A percentile compares a stretch with the other conserved stretches of the same genome.
phyloP scores from a whole-genome alignment of 30 jellyfish, hydroid and myxozoan species.

The Aurelia aurita complex sp. Pacific region DNA sequence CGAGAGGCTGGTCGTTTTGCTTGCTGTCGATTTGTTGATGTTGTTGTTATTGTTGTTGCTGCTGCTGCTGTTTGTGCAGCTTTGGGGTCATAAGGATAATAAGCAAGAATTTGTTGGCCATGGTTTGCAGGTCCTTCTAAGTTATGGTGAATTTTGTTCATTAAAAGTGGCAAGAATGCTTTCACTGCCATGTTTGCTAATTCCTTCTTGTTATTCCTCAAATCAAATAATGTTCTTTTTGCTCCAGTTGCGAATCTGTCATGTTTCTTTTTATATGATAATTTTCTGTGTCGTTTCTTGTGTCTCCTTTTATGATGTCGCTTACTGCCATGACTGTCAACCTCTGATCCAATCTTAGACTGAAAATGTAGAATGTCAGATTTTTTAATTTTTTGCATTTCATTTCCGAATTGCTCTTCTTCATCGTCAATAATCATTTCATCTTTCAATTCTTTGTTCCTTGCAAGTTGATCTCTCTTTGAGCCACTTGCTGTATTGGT shows the following conservation, averaged over 20 bases:
- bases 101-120: constrained; percentile 34
- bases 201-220: constrained; percentile 25
- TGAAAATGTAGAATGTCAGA: neutral
- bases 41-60: neutral
- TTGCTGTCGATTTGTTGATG: neutral
- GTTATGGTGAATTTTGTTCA: constrained; percentile 48
- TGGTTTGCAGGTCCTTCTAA: constrained; percentile 30
- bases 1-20: neutral
- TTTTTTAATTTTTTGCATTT: neutral
- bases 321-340: neutral
- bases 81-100: constrained; percentile 37
- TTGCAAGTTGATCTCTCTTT: constrained; percentile 5
- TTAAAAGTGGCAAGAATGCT: constrained; percentile 62
- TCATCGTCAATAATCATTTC: neutral
- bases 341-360: neutral
- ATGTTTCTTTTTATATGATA: neutral
- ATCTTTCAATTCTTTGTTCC: neutral
- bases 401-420: neutral
- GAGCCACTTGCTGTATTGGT: neutral
- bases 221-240: constrained; percentile 14
- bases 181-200: constrained; percentile 77
- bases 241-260: neutral
- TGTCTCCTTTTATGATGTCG: neutral
- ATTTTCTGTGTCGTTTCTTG: neutral
- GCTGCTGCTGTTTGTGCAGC: neutral